These are phyloP conservation scores for Oxyruncus cristatus DNA, from an alignment of 2,113 vertebrate genomes.

Conservation along the genomic window DNA sequence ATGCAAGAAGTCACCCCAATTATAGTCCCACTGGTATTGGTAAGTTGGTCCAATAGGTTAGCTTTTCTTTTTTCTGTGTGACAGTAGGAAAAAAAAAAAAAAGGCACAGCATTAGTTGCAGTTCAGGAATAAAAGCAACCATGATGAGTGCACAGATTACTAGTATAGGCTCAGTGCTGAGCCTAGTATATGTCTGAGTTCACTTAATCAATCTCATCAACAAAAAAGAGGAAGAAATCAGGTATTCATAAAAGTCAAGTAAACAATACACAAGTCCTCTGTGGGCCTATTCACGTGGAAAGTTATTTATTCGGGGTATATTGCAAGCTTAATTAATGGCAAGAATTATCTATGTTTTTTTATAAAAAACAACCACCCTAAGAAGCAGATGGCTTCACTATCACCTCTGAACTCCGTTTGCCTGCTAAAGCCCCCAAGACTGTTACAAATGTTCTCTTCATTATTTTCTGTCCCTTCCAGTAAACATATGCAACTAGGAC, in stretches of 20 bases:
- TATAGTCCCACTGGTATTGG: conserved; percentile 95
- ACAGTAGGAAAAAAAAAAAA: background rate
- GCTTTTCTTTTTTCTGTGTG: conserved; percentile 91
- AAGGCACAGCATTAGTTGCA: background rate
- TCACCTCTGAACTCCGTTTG: background rate
- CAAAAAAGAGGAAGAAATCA: background rate
- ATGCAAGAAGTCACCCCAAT: conserved; percentile 96
- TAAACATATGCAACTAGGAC: background rate
- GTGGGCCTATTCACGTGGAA: background rate
- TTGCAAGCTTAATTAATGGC: background rate
- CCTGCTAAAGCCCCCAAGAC: background rate
- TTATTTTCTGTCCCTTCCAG: background rate
- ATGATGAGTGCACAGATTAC: background rate
- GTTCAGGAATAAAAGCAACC: background rate
- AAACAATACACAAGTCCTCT: background rate
- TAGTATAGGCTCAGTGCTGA: background rate
- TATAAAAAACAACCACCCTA: background rate
- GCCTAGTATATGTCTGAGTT: background rate
- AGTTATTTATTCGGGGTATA: background rate
- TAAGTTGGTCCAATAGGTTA: conserved; percentile 95
- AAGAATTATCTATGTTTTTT: background rate
- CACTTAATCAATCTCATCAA: background rate
- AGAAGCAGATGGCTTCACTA: background rate
- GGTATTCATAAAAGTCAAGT: background rate
- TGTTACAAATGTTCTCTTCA: background rate